These are phyloP conservation scores for Rhopalosiphum nymphaeae DNA, from an alignment of 2,888 invertebrate species.

Conservation along the genomic window DNA sequence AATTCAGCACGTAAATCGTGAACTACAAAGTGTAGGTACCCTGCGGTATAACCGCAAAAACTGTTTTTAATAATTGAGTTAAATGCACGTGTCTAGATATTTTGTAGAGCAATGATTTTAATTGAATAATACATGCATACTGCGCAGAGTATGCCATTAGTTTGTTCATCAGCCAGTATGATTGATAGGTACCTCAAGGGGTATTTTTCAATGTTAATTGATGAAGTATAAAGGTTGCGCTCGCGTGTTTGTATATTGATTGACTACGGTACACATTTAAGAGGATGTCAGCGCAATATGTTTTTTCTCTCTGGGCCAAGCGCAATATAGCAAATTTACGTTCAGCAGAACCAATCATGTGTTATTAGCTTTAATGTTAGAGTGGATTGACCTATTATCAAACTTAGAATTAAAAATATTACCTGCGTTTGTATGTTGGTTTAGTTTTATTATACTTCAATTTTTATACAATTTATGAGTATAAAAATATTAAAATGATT, in stretches of 20 bases:
- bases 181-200: constrained; percentile 13
- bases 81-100: not conserved
- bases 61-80: not conserved
- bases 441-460: not conserved
- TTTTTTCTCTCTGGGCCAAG: not conserved
- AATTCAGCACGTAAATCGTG: not conserved
- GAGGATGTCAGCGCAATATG: not conserved
- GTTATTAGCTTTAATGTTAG: not conserved
- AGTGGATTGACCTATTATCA: not conserved
- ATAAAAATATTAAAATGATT: not conserved
- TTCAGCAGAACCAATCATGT: not conserved
- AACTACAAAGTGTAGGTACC: not conserved
- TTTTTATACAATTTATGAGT: not conserved
- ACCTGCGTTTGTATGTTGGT: not conserved
- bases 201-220: not conserved
- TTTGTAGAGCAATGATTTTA: not conserved
- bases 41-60: not conserved
- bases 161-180: not conserved
- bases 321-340: not conserved
- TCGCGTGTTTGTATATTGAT: not conserved
- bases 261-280: not conserved
- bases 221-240: not conserved
- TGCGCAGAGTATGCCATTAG: not conserved
- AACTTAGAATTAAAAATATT: not conserved
- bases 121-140: constrained; percentile 23